Evolutionary conservation across 2,797 vertebrate species (phyloP), one percentile per base, ranked within the genome.

Genomic region (Trematomus bernacchii): DNA sequence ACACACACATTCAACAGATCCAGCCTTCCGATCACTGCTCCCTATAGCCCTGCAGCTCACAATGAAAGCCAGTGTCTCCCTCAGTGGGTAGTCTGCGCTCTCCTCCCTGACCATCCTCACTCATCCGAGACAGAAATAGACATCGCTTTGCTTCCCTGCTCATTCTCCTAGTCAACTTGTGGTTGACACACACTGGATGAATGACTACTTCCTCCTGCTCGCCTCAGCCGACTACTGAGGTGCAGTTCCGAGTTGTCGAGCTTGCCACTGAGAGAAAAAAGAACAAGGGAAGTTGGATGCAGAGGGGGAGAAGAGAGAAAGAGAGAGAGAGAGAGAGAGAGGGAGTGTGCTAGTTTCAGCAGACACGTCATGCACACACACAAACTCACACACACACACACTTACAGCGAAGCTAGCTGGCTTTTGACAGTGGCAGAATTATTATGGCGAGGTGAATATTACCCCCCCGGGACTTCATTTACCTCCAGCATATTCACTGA

Each of bases 381-480:
- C 54, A 67, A 8, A 33, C 33, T 8, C 33, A 23, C 68, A 44
- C 51, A 54, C 51, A 54, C 79, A 69, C 74, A 83, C 82, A 89
- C 89, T 87, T 79, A 88, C 75, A 88, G 89, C 80, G 87, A 87
- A 84, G 91, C 91, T 86, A 84, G 89, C 88, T 84, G 88, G 91
- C 90, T 92, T 93, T 89, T 94, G 94, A 94, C 93, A 94, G 94
- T 90, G 88, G 92, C 91, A 92, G 93, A 95, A 89, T 95, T 94
- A 95, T 95, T 93, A 92, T 77, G 86, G 92, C 73, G 86, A 93
- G 93, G 89, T 91, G 93, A 91, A 94, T 94, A 94, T 95, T 93
- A 94, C 92, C 88, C 95, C 92, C 85, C 73, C 89, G 95, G 93
- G 95, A 95, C 92, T 93, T 94, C 94, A 95, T 95, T 95, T 94